A percentile compares a stretch with the other conserved stretches of the same genome.
These are phyloP conservation scores for Epicampocera succincta DNA, from an alignment of 2,888 invertebrate species.

Conservation along the genomic window DNA sequence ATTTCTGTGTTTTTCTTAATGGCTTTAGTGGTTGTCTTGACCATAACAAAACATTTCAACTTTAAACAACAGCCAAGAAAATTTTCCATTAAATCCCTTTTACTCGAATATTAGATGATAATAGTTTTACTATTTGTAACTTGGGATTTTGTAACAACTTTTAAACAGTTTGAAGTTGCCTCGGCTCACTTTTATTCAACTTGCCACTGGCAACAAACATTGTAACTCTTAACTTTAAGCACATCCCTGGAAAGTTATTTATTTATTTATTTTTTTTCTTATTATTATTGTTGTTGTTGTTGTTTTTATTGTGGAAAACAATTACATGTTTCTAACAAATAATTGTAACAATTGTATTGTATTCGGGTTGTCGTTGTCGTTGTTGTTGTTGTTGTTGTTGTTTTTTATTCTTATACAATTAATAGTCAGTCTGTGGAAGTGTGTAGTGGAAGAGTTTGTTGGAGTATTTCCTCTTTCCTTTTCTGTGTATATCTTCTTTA, in stretches of 20 bases:
- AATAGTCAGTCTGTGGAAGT: conserved; percentile 17
- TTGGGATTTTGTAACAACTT: conserved; percentile 40
- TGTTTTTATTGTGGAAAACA: conserved; percentile 52
- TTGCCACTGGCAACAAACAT: neutral
- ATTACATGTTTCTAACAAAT: conserved; percentile 64
- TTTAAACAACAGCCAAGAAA: conserved; percentile 31
- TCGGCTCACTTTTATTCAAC: conserved; percentile 11
- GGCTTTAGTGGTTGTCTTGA: conserved; percentile 60
- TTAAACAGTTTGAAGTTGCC: conserved; percentile 21
- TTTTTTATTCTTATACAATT: neutral
- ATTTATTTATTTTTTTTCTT: neutral
- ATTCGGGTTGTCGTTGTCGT: too few relatives aligned
- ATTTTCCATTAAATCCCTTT: conserved; percentile 45
- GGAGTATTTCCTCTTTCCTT: conserved; percentile 40
- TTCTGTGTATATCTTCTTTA: conserved; percentile 29
- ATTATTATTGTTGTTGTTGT: neutral
- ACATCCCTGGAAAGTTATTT: conserved; percentile 39
- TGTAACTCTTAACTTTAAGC: conserved; percentile 27
- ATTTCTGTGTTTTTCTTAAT: conserved; percentile 50
- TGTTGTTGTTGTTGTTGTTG: too few relatives aligned
- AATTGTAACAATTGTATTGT: conserved; percentile 57
- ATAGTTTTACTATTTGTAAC: conserved; percentile 8
- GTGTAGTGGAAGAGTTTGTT: conserved; percentile 26
- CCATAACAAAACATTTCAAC: conserved; percentile 54
- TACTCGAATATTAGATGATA: conserved; percentile 23